Evolutionary conservation across 1,140 invertebrate genomes (phyloP), one percentile per base, ranked within the genome.

Genomic region (Harpegnathos saltator): DNA sequence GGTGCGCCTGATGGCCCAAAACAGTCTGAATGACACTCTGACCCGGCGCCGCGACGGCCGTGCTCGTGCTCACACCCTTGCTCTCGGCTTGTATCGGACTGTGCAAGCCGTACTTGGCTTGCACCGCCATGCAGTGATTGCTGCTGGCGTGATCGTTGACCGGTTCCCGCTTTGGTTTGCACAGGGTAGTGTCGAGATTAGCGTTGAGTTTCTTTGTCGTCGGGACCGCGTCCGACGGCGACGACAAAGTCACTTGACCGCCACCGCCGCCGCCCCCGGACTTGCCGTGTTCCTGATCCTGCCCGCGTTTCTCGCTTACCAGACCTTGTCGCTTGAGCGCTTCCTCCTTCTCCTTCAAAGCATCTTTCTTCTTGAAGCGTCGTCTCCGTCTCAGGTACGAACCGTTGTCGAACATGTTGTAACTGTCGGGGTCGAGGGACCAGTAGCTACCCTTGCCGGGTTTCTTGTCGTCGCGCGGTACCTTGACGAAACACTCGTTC

Each of bases 321-420:
- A 96, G 92, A 56, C 97, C 96, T 87, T 98, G 97, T 9, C 97
- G 95, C 90, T 98, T 98, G 19, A 98, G 83, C 0, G 97, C 97
- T 89, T 98, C 97, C 86, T 98, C 97, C 89, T 98, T 98, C 90
- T 98, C 97, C 85, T 97, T 96, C 24, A 98, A 90, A 0, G 97
- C 97, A 92, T 99, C 98, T 92, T 99, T 99, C 95, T 99, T 99
- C 95, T 99, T 99, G 94, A 99, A 99, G 3, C 98, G 96, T 81
- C 98, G 95, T 50, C 98, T 95, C 12, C 98, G 95, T n/a, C 98
- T 95, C 81, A 99, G 94, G 92, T 99, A 99, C 12, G 98, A 98
- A 0, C 99, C 99, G 90, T 99, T 99, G 91, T 99, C 99, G 94
- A 99, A 99, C 99, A 99, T 99, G 92, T 99, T 99, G 91, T 99